Evolutionary conservation across 1,140 invertebrate species (phyloP), one percentile per base, ranked within the genome.

Genomic region (Saccostrea cuccullata): DNA sequence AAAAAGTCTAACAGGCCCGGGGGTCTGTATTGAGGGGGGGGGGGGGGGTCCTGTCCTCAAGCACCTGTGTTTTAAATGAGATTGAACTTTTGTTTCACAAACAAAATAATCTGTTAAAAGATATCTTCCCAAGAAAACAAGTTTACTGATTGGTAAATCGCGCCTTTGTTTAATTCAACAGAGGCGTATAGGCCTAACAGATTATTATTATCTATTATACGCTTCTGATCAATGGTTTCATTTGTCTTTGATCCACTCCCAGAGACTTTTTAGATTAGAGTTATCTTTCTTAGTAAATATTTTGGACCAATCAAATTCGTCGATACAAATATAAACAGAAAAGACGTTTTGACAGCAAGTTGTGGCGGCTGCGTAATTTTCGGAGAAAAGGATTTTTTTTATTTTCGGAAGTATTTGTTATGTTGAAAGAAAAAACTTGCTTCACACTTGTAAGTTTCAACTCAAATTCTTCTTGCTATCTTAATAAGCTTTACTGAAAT

Each of bases 291-390:
- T 77, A 30, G 58, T n/a, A n/a, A n/a, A 64, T 26, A 15, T 36
- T 0, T 2, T 77, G 23, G 15, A 77, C 70, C 70, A 77, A 77
- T 77, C 26, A 77, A 77, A 77, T 30, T 26, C 70, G 70, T 36
- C 70, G 26, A 77, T 36, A 77, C 70, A 77, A 77, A 77, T 77
- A 77, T 77, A 77, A 77, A 77, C 70, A 77, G 23, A 77, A 77
- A 77, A 77, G 70, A 77, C 70, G 36, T 77, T 77, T 77, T 77
- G 70, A 77, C 70, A 77, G 70, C 70, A 17, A 26, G 70, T 77
- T 77, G 70, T 77, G 70, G 70, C 70, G 70, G 70, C 70, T 77
- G 70, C 70, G 30, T 26, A 2, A 36, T 47, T 77, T 77, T 77
- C 70, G 70, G 13, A 17, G 23, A 15, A 15, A 36, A 77, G 12